These are phyloP conservation scores for Poecilia latipinna DNA, from an alignment of 2,113 vertebrate genomes.

Conservation along the genomic window DNA sequence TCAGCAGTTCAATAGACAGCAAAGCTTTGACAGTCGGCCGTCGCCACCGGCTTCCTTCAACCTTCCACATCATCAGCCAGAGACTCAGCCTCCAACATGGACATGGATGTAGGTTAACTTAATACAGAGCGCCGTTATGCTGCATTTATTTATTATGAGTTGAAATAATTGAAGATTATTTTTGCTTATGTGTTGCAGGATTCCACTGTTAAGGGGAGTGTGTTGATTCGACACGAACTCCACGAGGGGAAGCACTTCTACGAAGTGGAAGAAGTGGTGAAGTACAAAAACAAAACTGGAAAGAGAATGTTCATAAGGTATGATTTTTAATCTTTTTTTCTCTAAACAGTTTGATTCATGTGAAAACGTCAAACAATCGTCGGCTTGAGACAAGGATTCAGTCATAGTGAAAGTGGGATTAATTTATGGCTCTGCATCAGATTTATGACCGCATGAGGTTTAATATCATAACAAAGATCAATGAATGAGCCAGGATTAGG, in stretches of 20 bases:
- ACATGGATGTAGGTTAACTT: conserved; percentile 44
- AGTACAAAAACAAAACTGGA: conserved; percentile 17
- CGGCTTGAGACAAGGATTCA: neutral
- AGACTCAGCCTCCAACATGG: conserved; percentile 28
- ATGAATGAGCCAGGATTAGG: neutral
- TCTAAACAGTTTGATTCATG: neutral
- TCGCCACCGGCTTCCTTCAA: neutral
- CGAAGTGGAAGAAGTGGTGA: conserved; percentile 70
- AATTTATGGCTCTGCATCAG: neutral
- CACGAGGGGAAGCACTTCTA: conserved; percentile 76
- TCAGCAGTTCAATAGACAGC: conserved; percentile 21
- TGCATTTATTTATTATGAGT: neutral
- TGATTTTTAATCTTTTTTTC: neutral
- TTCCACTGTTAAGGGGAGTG: conserved; percentile 50
- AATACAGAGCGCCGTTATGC: neutral
- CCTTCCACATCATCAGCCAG: neutral
- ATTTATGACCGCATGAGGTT: neutral
- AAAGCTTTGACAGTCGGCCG: neutral
- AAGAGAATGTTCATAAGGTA: conserved; percentile 68
- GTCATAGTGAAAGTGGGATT: neutral
- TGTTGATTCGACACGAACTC: conserved; percentile 68
- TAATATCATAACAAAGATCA: neutral
- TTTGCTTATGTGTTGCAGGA: conserved; percentile 50
- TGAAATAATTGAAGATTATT: neutral
- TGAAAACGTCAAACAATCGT: neutral